These are phyloP conservation scores for Papilio glaucus DNA, from an alignment of 1,140 invertebrate genomes.

Conservation along the genomic window DNA sequence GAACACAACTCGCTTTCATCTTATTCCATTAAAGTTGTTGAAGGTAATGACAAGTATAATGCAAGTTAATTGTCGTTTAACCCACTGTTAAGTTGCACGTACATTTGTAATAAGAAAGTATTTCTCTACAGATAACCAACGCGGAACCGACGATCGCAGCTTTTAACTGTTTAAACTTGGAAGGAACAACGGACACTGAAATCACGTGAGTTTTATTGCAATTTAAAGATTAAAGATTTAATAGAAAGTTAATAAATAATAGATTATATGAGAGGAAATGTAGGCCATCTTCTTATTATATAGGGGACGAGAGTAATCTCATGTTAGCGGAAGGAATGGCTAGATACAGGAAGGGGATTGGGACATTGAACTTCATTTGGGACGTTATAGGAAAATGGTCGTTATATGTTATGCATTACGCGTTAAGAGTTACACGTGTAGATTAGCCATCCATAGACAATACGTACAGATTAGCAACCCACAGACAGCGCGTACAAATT, in stretches of 20 bases:
- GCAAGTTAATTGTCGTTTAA: slow-evolving; percentile 8
- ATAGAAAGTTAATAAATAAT: not conserved
- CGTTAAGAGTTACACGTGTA: too few species aligned
- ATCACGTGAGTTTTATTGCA: not conserved
- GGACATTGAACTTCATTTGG: too few species aligned
- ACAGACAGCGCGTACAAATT: too few species aligned
- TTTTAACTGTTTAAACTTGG: slow-evolving; percentile 36
- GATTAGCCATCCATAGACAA: too few species aligned
- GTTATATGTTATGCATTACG: too few species aligned
- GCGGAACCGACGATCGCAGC: slow-evolving; percentile 31
- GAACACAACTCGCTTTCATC: not conserved
- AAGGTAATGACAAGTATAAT: slow-evolving; percentile 28
- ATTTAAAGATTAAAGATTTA: not conserved
- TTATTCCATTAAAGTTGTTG: slow-evolving; percentile 26
- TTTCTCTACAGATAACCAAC: slow-evolving; percentile 41
- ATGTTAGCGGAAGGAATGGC: too few species aligned
- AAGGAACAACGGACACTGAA: slow-evolving; percentile 35
- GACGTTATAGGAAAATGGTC: too few species aligned
- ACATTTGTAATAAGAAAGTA: slow-evolving; percentile 39
- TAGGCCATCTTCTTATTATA: too few species aligned
- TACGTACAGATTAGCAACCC: too few species aligned
- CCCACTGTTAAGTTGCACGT: slow-evolving; percentile 15
- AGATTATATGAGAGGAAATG: too few species aligned
- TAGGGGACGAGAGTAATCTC: too few species aligned
- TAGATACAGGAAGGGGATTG: too few species aligned